Evolutionary conservation across 2,113 vertebrate species (phyloP), one percentile per base, ranked within the genome.

Genomic region (Emydura subglobosa): DNA sequence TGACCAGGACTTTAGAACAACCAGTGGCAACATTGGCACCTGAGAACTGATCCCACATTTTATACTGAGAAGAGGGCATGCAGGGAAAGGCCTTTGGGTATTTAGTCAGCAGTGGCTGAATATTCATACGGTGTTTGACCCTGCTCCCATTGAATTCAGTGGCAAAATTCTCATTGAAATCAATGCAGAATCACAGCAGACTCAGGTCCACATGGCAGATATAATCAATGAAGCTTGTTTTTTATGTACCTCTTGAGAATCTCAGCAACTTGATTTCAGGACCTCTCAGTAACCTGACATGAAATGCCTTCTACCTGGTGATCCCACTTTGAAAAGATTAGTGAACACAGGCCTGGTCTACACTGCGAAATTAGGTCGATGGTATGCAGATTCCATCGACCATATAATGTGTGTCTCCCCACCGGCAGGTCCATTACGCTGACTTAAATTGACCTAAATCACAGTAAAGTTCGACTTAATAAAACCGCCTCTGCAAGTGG

Each of bases 101-200:
- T 54, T 92, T 29, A 53, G 25, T 21, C 74, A 44, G 59, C 59
- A 5, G 44, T 47, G 95, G 24, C 55, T 87, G 78, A 96, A 39
- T 10, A 94, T n/a, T 54, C n/a, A 96, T 72, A 61, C 9, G 79
- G n/a, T 21, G 54, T 9, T 21, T 94, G 72, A 34, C 5, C 86
- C 94, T 90, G 21, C 34, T 94, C 44, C 49, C 55, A 55, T 17
- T 53, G 55, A 42, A 68, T 49, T 74, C 47, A 94, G 79, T 47
- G 76, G 50, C 79, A 85, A 93, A 92, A 91, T 51, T 80, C 55
- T 59, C 54, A 65, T 2, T 4, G 82, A 87, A 50, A 88, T 83
- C 22, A 7, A n/a, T 79, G 55, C 39, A 39, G 39, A 39, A 39
- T 39, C 39, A 68, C 16, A 93, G 74, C n/a, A 27, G 39, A 82